Evolutionary conservation across 2,797 vertebrate genomes (phyloP).

Genomic region (Manis crassicaudata): DNA sequence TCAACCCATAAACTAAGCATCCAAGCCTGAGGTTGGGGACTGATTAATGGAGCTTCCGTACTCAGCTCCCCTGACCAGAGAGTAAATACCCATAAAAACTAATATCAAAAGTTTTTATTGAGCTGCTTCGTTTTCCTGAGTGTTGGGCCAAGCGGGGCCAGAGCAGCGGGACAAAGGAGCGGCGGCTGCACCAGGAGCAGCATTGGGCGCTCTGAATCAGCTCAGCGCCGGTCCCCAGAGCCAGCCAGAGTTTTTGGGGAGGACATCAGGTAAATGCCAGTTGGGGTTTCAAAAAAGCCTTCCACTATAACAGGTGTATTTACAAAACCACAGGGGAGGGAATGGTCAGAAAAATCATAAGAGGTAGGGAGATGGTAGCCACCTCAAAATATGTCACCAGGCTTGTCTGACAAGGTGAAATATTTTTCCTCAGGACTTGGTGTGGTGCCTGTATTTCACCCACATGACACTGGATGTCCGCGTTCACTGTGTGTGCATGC

Average conservation of each 20-base stretch:
- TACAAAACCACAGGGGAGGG: background rate
- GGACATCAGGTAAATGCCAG: background rate
- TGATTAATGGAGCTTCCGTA: slow-evolving; percentile 64
- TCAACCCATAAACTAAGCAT: slow-evolving; percentile 59
- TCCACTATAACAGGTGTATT: slow-evolving; percentile 65
- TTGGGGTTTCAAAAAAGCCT: background rate
- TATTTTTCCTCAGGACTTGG: background rate
- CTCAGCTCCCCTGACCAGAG: slow-evolving; percentile 55
- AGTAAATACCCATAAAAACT: slow-evolving; percentile 75
- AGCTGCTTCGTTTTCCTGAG: slow-evolving; percentile 45
- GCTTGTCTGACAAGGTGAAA: slow-evolving; percentile 24
- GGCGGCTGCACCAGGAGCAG: background rate
- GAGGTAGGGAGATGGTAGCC: background rate
- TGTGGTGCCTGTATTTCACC: background rate
- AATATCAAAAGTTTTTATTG: slow-evolving; percentile 76
- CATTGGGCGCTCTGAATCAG: background rate
- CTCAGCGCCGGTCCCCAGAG: background rate
- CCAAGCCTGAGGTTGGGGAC: slow-evolving; percentile 36
- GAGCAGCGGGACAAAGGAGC: slow-evolving; percentile 42
- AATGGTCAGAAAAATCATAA: background rate
- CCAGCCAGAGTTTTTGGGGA: background rate
- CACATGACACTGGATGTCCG: background rate
- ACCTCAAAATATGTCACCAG: background rate
- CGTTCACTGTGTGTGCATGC: background rate
- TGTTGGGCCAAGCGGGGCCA: background rate